Base-by-base conservation (phyloP, 2,113 vertebrate species). In the Platichthys flesus region DNA sequence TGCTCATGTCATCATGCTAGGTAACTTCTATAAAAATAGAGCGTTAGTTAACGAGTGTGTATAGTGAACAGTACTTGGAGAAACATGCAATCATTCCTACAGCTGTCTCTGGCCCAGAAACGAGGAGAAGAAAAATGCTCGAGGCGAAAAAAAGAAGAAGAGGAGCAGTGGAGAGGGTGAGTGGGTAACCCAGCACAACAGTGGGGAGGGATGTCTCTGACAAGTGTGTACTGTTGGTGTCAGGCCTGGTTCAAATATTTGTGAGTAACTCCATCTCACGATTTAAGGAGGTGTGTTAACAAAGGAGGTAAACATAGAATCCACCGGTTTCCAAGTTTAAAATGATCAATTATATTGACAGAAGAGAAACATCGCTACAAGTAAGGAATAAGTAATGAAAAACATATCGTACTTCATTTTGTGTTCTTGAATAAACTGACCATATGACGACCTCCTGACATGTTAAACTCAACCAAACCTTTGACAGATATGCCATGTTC, bases 81-180 rank as follows among this genome's bases (percentile, higher is more conserved):
- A 37, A 79, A 61, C 40, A 59, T 20, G 16, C 31, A 54, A 69
- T 72, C 16, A 59, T 24, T 37, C 75, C 52, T 40, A 37, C 72
- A 63, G 72, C 80, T 67, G 74, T 71, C 76, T 26, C 56, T 71
- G 82, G 71, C 78, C 80, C 72, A 78, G 79, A 76, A 82, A 59
- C 2, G 2, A 26, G 7, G 13, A 40, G 37, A 67, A 58, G 67
- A 72, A 52, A 69, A 85, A 67, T 0, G 57, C 87, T 66, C 0
- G 23, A 80, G 85, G 87, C 78, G 67, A 65, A 58, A 73, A 58
- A 71, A 67, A 24, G 66, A 58, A 71, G 26, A 70, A 69, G 66
- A 78, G 79, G 78, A 79, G 82, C 68, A 58, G 52, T 13, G 56
- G 35, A 68, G 72, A 65, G 67, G 24, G 55, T 35, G 71, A 40